phyloP scores from a whole-genome alignment of 2,888 invertebrate species.

The Trissolcus brochymenae region DNA sequence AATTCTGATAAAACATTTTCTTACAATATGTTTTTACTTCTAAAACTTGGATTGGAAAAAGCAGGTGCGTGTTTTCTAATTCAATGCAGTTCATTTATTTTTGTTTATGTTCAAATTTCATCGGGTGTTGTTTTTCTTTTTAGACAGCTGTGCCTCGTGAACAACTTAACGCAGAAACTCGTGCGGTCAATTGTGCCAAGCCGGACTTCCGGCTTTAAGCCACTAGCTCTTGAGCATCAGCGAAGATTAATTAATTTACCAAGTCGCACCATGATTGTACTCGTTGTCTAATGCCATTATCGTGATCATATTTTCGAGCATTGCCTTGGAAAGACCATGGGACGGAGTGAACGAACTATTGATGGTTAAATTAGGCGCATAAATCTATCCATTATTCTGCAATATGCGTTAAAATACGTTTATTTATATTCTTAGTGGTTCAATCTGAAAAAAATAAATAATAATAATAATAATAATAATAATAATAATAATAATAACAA shows the following conservation, averaged over 20 bases:
- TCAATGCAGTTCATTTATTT: background rate
- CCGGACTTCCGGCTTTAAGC: conserved; percentile 48
- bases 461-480: no score
- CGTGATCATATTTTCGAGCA: conserved; percentile 21
- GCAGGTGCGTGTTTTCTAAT: background rate
- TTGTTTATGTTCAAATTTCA: background rate
- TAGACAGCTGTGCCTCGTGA: background rate
- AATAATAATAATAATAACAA: no score
- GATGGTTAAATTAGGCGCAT: conserved; percentile 31
- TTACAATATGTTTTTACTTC: background rate
- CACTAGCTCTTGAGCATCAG: conserved; percentile 18
- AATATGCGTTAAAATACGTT: no score
- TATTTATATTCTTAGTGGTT: no score
- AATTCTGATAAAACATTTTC: conserved; percentile 4
- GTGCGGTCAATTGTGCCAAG: conserved; percentile 21
- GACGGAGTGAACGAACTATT: conserved; percentile 31
- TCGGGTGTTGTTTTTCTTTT: background rate
- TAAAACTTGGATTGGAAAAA: background rate
- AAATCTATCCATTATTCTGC: conserved; percentile 10
- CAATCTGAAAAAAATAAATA: no score
- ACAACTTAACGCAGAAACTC: conserved; percentile 31
- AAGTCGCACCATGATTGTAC: conserved; percentile 36
- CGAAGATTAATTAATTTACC: conserved; percentile 40
- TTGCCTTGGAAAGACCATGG: conserved; percentile 18
- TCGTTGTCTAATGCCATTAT: conserved; percentile 20